These are phyloP conservation scores for Rhopalosiphum padi DNA, from an alignment of 1,140 invertebrate species.

Conservation along the genomic window DNA sequence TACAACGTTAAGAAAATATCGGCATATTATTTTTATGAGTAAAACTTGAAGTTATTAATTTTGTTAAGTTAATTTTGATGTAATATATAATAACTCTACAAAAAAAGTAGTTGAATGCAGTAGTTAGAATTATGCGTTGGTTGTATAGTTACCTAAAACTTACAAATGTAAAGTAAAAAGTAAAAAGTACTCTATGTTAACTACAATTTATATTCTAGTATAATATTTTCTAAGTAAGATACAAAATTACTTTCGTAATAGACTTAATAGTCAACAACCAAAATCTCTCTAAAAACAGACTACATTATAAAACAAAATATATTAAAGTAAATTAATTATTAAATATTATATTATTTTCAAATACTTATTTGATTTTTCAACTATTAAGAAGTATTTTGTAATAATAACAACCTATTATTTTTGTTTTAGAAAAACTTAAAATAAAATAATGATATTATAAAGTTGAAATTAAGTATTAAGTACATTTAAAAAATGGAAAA, in stretches of 20 bases:
- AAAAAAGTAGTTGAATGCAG: neutral
- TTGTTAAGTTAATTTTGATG: neutral
- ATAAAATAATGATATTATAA: neutral
- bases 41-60: neutral
- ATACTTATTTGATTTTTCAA: neutral
- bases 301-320: neutral
- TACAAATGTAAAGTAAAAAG: neutral
- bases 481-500: neutral
- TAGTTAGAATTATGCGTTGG: neutral
- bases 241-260: neutral
- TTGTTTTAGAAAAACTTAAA: neutral
- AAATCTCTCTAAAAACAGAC: neutral
- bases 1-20: neutral
- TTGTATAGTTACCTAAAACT: neutral
- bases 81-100: neutral
- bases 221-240: neutral
- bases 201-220: neutral
- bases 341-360: neutral
- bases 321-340: neutral
- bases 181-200: neutral
- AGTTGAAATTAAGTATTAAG: neutral
- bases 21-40: neutral
- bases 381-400: neutral
- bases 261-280: neutral
- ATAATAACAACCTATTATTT: neutral